A percentile compares a stretch with the other conserved stretches of the same genome.
Evolutionary conservation across 2,888 invertebrate species (phyloP).

Genomic region (Drosophila fungiperda): DNA sequence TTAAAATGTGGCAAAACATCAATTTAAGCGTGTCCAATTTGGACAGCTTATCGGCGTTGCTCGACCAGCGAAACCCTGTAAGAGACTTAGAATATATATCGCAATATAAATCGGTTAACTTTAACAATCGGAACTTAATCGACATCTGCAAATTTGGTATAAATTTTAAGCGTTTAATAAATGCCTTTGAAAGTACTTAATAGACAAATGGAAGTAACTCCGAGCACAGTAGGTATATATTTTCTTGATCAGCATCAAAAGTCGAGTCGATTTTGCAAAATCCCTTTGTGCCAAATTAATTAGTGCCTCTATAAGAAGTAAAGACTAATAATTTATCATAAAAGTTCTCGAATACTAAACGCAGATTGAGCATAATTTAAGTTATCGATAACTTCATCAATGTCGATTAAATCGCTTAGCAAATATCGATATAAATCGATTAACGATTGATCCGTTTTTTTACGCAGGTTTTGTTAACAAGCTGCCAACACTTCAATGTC

Average conservation of each 20-base stretch:
- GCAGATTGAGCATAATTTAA: background rate
- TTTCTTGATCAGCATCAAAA: background rate
- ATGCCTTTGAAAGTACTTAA: too few species aligned
- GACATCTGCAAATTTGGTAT: background rate
- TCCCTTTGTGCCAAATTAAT: background rate
- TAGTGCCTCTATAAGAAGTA: background rate
- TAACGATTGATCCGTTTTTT: background rate
- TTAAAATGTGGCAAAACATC: conserved; percentile 24
- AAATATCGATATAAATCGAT: background rate
- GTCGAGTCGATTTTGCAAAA: background rate
- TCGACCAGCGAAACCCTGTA: background rate
- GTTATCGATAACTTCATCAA: background rate
- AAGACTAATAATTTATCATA: background rate
- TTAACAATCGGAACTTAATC: too few species aligned
- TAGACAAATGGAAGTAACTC: background rate
- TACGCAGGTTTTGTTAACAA: too few species aligned
- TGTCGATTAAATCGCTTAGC: background rate
- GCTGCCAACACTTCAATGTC: background rate
- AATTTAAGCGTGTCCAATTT: conserved; percentile 23
- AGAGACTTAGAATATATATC: background rate
- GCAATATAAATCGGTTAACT: background rate
- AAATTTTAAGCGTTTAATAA: background rate
- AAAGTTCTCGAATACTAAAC: background rate
- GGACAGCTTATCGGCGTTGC: background rate
- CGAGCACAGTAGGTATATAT: background rate